Percentiles rank a stretch among this genome's conserved stretches.
These are phyloP conservation scores for Nemapogon koenigi DNA, from an alignment of 2,888 invertebrate species.

Conservation along the genomic window DNA sequence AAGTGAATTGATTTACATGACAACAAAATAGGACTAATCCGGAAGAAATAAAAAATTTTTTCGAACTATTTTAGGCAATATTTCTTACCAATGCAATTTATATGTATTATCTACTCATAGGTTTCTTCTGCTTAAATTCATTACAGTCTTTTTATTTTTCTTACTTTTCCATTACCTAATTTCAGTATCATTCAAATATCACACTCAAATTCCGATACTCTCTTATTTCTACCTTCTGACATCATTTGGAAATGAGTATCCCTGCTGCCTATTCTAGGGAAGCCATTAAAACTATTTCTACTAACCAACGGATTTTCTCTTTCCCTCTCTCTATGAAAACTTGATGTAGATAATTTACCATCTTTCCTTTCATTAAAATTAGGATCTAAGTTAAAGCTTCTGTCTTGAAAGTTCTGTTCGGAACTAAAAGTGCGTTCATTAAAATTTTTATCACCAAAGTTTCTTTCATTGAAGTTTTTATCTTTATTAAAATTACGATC, in stretches of 20 bases:
- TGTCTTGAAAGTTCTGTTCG: slow-evolving; percentile 11
- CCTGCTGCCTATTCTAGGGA: slow-evolving; percentile 46
- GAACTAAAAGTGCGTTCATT: slow-evolving; percentile 31
- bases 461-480: slow-evolving; percentile 11
- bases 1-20: too few relatives aligned
- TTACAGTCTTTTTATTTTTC: too few relatives aligned
- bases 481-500: slow-evolving; percentile 32
- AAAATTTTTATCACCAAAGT: slow-evolving; percentile 7
- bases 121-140: too few relatives aligned
- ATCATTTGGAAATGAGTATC: slow-evolving; percentile 50
- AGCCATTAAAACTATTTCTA: slow-evolving; percentile 58
- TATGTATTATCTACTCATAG: too few relatives aligned
- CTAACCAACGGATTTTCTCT: slow-evolving; percentile 53
- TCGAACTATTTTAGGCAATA: too few relatives aligned
- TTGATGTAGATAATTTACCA: slow-evolving; percentile 53
- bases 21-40: too few relatives aligned
- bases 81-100: too few relatives aligned
- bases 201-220: slow-evolving; percentile 71
- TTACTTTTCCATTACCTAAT: background rate
- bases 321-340: slow-evolving; percentile 49
- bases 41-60: too few relatives aligned
- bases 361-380: slow-evolving; percentile 43
- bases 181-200: slow-evolving; percentile 45
- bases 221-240: slow-evolving; percentile 55
- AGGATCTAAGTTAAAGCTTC: slow-evolving; percentile 19